phyloP scores from a whole-genome alignment of 2,797 vertebrate genomes.

The Myotis daubentonii region DNA sequence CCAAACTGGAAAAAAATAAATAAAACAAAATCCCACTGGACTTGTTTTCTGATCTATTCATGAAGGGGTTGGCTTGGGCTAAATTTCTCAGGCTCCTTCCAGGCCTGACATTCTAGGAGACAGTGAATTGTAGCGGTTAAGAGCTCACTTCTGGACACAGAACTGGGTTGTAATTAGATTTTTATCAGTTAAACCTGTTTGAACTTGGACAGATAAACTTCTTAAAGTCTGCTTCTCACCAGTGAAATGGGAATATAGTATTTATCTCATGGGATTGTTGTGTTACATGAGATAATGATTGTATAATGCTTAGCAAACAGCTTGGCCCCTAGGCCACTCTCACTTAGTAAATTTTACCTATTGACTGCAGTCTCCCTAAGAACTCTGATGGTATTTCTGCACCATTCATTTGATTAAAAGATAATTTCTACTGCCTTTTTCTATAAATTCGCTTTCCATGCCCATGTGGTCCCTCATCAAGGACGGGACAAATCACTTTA shows the following conservation, averaged over 20 bases:
- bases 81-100: constrained; percentile 14
- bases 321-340: neutral
- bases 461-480: neutral
- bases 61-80: constrained; percentile 18
- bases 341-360: neutral
- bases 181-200: constrained; percentile 5
- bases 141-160: neutral
- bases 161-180: neutral
- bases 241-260: neutral
- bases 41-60: constrained; percentile 5
- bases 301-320: neutral
- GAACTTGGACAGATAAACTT: neutral
- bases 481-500: constrained; percentile 4
- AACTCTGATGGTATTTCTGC: neutral
- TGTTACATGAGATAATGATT: neutral
- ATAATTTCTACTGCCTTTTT: neutral
- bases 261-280: neutral
- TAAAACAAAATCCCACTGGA: neutral
- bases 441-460: neutral
- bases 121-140: neutral
- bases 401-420: neutral
- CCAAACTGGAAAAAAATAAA: constrained; percentile 7
- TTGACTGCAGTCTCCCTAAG: neutral
- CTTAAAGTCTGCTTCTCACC: neutral
- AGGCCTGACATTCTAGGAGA: neutral